phyloP scores from a whole-genome alignment of 2,113 vertebrate genomes.

The Chinchilla lanigera region DNA sequence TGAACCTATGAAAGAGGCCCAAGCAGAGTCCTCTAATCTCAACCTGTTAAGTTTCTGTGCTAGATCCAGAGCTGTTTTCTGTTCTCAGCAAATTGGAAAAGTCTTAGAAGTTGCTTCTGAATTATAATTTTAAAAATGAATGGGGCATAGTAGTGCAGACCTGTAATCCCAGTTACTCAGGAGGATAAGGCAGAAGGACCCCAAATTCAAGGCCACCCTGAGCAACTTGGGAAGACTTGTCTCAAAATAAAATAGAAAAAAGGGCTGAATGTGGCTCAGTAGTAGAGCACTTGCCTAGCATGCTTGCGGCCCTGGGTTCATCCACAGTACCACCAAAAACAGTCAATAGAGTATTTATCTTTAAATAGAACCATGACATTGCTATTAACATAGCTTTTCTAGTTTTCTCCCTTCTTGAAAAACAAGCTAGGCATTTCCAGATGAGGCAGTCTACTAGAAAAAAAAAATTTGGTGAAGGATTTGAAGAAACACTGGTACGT shows the following conservation, averaged over 20 bases:
- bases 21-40: background rate
- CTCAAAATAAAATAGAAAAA: background rate
- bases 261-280: background rate
- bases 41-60: background rate
- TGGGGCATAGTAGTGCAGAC: background rate
- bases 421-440: background rate
- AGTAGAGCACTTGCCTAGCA: background rate
- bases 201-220: background rate
- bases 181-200: background rate
- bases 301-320: background rate
- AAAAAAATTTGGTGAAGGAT: background rate
- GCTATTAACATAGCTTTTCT: background rate
- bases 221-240: background rate
- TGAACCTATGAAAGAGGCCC: background rate
- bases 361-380: background rate
- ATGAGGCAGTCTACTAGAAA: background rate
- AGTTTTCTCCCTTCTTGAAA: slow-evolving; percentile 25
- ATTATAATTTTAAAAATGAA: background rate
- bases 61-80: background rate
- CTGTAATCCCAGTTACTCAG: background rate
- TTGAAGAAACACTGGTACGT: background rate
- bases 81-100: background rate
- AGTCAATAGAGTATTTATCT: background rate
- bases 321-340: background rate
- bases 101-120: slow-evolving; percentile 29